A percentile compares a stretch with the other conserved stretches of the same genome.
Conservation (phyloP, 2,888 invertebrate genomes). For the Lycocerus yunnanus region DNA sequence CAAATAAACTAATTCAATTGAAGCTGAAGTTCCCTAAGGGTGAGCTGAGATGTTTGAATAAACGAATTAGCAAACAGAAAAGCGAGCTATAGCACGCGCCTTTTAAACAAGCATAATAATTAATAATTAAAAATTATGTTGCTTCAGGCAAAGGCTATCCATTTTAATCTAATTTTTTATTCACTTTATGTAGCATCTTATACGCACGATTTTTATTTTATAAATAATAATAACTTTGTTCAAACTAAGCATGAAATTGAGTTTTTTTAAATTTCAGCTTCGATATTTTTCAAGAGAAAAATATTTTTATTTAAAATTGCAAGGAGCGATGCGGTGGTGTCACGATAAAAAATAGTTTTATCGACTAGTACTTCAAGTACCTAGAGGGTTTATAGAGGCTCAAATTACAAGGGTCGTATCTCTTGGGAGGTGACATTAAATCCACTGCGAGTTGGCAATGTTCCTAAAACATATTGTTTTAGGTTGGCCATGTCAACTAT, state of each 20-base stretch:
- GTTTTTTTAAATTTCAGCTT: not conserved
- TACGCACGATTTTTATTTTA: constrained; percentile 5
- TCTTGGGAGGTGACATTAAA: constrained; percentile 32
- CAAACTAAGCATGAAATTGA: not conserved
- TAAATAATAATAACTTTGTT: not conserved
- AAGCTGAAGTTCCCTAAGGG: constrained; percentile 24
- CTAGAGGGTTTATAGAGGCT: constrained; percentile 11
- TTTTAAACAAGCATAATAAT: constrained; percentile 31
- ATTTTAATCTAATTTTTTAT: constrained; percentile 36
- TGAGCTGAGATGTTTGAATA: constrained; percentile 38
- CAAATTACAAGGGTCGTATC: constrained; percentile 21
- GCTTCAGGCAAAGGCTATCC: constrained; percentile 36
- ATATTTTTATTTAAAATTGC: not conserved
- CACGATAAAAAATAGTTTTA: not conserved
- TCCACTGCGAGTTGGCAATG: constrained; percentile 19
- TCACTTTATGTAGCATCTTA: constrained; percentile 14
- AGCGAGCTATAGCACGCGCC: constrained; percentile 32
- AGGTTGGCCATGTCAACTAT: constrained; percentile 30
- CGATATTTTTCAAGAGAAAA: not conserved
- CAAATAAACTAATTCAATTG: constrained; percentile 39
- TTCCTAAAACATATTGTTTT: constrained; percentile 35
- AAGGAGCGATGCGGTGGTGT: not conserved
- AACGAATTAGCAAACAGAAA: constrained; percentile 42
- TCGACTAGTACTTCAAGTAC: not conserved
- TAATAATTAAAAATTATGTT: constrained; percentile 42